Conservation (phyloP, 2,113 vertebrate species). For the Microcebus jonahi region DNA sequence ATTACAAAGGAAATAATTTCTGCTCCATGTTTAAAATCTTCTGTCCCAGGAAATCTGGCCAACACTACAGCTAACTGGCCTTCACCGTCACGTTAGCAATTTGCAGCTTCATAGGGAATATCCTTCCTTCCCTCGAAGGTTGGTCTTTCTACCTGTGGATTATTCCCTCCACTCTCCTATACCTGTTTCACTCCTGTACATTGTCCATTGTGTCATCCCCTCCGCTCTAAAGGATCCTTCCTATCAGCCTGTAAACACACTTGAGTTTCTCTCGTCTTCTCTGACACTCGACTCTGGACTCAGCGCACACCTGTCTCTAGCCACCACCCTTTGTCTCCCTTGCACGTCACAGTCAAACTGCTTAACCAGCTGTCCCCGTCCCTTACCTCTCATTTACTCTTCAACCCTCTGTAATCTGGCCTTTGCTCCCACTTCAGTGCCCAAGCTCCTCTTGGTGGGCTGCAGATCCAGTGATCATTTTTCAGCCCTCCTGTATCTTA, state of each 20-base stretch:
- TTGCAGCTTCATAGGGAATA: not conserved
- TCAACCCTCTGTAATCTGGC: not conserved
- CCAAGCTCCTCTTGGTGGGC: not conserved
- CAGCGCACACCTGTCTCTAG: not conserved
- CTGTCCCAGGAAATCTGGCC: not conserved
- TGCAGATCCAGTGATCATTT: not conserved
- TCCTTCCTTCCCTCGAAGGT: not conserved
- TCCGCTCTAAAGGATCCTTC: not conserved
- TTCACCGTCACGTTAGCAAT: not conserved
- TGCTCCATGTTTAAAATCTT: not conserved
- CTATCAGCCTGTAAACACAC: not conserved
- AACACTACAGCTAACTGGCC: not conserved
- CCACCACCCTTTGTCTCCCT: not conserved
- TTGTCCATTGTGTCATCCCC: not conserved
- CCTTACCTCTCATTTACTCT: not conserved
- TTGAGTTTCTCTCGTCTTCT: not conserved
- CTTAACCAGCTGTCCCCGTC: not conserved
- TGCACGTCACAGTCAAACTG: not conserved
- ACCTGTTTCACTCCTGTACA: not conserved
- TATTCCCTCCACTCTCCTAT: not conserved
- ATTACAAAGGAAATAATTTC: not conserved
- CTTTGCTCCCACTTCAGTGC: not conserved
- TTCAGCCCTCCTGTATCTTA: not conserved
- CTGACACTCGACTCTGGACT: not conserved
- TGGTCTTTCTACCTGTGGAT: not conserved